Percentiles rank a stretch among this genome's conserved stretches.
These are phyloP conservation scores for Diorhabda elongata DNA, from an alignment of 1,140 invertebrate species.

Conservation along the genomic window DNA sequence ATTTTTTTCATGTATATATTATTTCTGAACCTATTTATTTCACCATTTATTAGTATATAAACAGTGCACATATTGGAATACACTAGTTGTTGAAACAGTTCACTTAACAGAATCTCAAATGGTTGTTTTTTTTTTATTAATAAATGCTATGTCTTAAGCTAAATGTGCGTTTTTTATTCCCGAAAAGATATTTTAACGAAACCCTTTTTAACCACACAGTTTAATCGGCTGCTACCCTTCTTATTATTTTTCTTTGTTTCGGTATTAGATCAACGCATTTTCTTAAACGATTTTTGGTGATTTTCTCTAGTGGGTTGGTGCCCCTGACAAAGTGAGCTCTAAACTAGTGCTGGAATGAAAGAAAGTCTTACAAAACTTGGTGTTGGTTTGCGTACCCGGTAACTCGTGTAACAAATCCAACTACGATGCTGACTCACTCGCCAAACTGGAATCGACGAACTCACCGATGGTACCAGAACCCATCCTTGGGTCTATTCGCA, in stretches of 20 bases:
- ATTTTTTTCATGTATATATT: conserved; percentile 8
- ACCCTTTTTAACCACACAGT: not conserved
- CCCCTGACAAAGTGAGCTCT: too few relatives aligned
- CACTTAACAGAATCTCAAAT: not conserved
- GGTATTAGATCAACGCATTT: too few relatives aligned
- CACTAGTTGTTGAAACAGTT: conserved; percentile 1
- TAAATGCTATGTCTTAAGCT: conserved; percentile 1
- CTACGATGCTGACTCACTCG: too few relatives aligned
- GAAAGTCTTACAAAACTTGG: too few relatives aligned
- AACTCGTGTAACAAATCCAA: too few relatives aligned
- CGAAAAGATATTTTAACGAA: conserved; percentile 1
- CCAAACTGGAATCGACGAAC: too few relatives aligned
- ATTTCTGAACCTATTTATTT: conserved; percentile 17
- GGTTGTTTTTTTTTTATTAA: conserved; percentile 1
- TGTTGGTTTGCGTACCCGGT: too few relatives aligned
- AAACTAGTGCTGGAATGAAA: too few relatives aligned
- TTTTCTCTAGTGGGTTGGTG: too few relatives aligned
- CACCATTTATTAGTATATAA: not conserved
- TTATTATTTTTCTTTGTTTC: not conserved
- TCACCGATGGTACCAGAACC: too few relatives aligned
- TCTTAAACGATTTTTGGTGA: too few relatives aligned
- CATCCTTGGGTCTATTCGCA: too few relatives aligned
- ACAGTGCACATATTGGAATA: conserved; percentile 2
- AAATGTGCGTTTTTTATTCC: not conserved
- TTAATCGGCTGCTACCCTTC: not conserved